Conservation (phyloP, 2,113 vertebrate genomes). For the Proteles cristata region DNA sequence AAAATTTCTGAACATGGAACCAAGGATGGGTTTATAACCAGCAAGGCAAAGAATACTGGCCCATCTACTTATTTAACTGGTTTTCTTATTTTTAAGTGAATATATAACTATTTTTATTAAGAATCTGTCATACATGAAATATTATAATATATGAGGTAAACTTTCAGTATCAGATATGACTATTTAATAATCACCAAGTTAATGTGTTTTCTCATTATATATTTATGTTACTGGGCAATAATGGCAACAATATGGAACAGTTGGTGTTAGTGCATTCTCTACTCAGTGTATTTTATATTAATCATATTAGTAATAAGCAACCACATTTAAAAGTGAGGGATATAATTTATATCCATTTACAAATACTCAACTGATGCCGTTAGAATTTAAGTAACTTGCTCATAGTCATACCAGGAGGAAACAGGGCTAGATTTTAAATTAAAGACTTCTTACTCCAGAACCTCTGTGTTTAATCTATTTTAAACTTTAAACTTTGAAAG, state of each 20-base stretch:
- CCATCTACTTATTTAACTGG: not conserved
- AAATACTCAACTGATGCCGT: not conserved
- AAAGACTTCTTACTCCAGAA: not conserved
- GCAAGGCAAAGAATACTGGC: not conserved
- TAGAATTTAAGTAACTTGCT: not conserved
- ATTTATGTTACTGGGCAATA: not conserved
- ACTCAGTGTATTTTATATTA: not conserved
- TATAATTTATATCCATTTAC: not conserved
- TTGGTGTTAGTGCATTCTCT: not conserved
- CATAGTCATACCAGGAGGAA: not conserved
- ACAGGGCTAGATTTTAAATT: not conserved
- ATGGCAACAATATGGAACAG: not conserved
- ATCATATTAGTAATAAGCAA: not conserved
- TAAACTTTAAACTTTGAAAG: not conserved
- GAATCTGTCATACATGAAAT: not conserved
- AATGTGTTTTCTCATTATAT: not conserved
- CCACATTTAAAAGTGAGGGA: not conserved
- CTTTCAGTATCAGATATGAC: not conserved
- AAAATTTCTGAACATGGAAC: not conserved
- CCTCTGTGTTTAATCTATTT: not conserved
- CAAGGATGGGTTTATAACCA: not conserved
- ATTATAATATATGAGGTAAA: not conserved
- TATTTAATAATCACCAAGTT: not conserved
- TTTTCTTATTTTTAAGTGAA: not conserved
- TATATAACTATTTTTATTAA: slow-evolving; percentile 12